Percentiles rank a stretch among this genome's conserved stretches.
These are phyloP conservation scores for Achlya flavicornis DNA, from an alignment of 2,888 invertebrate species.

Conservation along the genomic window DNA sequence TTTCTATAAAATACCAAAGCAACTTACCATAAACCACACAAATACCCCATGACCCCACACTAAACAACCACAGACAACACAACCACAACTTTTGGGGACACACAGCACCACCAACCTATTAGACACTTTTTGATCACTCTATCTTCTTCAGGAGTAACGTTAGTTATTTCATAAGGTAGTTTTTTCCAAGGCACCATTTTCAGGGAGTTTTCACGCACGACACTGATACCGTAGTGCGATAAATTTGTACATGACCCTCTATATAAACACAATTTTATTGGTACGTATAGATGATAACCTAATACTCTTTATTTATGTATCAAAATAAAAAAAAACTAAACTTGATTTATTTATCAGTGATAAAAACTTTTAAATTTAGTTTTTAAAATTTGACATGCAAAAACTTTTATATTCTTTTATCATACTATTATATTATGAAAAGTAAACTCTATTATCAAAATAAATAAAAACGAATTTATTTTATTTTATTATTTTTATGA, in stretches of 20 bases:
- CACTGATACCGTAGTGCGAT: slow-evolving; percentile 37
- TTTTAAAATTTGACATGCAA: too few relatives aligned
- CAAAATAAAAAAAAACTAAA: background rate
- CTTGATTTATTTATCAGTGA: too few relatives aligned
- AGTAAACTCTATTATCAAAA: too few relatives aligned
- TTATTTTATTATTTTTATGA: too few relatives aligned
- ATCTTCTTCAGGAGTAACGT: slow-evolving; percentile 66
- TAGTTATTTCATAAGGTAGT: slow-evolving; percentile 64
- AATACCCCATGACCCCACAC: background rate
- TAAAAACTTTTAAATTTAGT: too few relatives aligned
- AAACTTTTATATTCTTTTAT: too few relatives aligned
- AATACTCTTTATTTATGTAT: background rate
- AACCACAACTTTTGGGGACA: slow-evolving; percentile 15
- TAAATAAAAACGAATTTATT: too few relatives aligned
- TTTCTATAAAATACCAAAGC: background rate
- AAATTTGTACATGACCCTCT: slow-evolving; percentile 38
- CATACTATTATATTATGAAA: too few relatives aligned
- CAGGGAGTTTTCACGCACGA: slow-evolving; percentile 19
- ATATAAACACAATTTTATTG: slow-evolving; percentile 42
- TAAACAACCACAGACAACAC: slow-evolving; percentile 1
- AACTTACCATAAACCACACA: background rate
- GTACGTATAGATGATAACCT: background rate
- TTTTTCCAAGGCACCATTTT: slow-evolving; percentile 66
- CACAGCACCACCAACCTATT: slow-evolving; percentile 59
- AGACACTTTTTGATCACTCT: slow-evolving; percentile 71